These are phyloP conservation scores for Euura lappo DNA, from an alignment of 1,140 invertebrate genomes.

Conservation along the genomic window DNA sequence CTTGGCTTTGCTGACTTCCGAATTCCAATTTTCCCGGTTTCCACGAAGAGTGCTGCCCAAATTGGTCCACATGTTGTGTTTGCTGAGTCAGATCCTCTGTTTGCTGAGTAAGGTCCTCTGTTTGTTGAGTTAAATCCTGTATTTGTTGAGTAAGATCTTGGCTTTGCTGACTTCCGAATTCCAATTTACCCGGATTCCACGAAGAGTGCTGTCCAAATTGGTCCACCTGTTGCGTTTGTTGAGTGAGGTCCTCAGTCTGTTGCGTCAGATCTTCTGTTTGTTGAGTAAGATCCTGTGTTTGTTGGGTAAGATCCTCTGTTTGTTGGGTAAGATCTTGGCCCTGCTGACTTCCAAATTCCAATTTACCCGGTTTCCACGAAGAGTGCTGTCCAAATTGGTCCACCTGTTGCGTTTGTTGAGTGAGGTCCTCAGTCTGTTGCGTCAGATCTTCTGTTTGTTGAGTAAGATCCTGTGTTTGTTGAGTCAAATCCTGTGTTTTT, in stretches of 20 bases:
- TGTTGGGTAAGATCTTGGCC: conserved; percentile 25
- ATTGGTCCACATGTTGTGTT: conserved; percentile 47
- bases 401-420: conserved; percentile 27
- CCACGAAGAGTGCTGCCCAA: no score
- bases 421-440: conserved; percentile 31
- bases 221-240: conserved; percentile 14
- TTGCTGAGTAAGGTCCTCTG: conserved; percentile 21
- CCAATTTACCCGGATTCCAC: conserved; percentile 7
- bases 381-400: conserved; percentile 28
- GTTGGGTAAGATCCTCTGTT: conserved; percentile 16
- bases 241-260: conserved; percentile 30
- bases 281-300: conserved; percentile 18
- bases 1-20: no score
- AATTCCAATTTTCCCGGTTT: no score
- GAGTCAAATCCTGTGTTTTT: background rate
- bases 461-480: background rate
- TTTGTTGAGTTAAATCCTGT: conserved; percentile 21
- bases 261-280: conserved; percentile 24
- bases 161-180: conserved; percentile 14
- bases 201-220: conserved; percentile 18
- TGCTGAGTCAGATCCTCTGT: conserved; percentile 30
- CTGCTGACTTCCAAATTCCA: conserved; percentile 39
- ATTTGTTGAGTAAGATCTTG: conserved; percentile 34
- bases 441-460: conserved; percentile 11
- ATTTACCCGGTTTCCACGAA: no score